Percentiles rank a stretch among this genome's conserved stretches.
Evolutionary conservation across 2,113 vertebrate species (phyloP).

Genomic region (Corvus hawaiiensis): DNA sequence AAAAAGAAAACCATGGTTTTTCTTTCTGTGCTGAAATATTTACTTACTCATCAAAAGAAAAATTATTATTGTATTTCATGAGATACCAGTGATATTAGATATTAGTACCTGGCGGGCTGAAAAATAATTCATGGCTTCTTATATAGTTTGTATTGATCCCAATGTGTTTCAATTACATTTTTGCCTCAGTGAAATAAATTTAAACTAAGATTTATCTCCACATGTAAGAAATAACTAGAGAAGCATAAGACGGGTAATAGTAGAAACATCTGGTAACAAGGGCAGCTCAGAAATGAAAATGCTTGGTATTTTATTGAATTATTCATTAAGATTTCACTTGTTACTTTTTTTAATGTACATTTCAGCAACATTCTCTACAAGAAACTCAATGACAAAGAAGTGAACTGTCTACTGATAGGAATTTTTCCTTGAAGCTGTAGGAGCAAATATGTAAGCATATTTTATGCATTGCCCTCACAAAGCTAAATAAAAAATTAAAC

Average conservation of each 20-base stretch:
- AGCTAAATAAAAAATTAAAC: not conserved
- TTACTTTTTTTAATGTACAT: not conserved
- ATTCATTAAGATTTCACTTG: not conserved
- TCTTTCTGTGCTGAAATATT: not conserved
- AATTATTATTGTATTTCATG: conserved; percentile 16
- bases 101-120: conserved; percentile 12
- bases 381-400: not conserved
- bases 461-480: not conserved
- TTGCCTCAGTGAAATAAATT: conserved; percentile 46
- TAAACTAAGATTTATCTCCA: conserved; percentile 38
- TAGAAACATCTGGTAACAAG: not conserved
- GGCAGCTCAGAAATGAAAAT: not conserved
- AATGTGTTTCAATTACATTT: conserved; percentile 45
- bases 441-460: rapidly evolving
- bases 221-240: not conserved
- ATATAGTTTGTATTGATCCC: conserved; percentile 36
- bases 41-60: conserved; percentile 17
- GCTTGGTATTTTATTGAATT: conserved; percentile 5
- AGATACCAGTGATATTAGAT: conserved; percentile 1
- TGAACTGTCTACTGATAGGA: not conserved
- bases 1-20: not conserved
- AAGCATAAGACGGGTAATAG: not conserved
- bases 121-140: conserved; percentile 24
- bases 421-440: not conserved
- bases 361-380: not conserved